phyloP scores from a whole-genome alignment of 2,888 invertebrate genomes.

The Dynastes tityus region DNA sequence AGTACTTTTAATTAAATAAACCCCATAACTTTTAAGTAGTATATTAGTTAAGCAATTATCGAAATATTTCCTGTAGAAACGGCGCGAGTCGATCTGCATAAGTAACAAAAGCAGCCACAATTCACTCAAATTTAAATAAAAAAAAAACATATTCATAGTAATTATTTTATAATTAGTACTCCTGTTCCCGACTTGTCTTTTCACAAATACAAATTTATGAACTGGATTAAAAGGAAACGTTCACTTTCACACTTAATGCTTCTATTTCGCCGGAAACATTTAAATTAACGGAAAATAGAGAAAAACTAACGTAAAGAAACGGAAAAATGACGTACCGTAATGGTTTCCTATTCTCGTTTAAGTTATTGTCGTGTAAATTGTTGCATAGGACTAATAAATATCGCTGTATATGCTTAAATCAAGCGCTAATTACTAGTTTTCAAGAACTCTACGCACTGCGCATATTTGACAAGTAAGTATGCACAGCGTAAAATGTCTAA shows the following conservation, averaged over 20 bases:
- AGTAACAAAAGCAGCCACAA: no score
- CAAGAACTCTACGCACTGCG: conserved; percentile 15
- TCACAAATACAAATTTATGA: conserved; percentile 4
- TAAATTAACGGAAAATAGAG: conserved; percentile 8
- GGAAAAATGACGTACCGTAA: conserved; percentile 29
- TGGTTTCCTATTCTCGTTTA: conserved; percentile 24
- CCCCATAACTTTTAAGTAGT: no score
- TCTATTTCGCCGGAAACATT: conserved; percentile 30
- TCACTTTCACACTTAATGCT: conserved; percentile 5
- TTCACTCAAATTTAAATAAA: no score
- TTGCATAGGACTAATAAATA: conserved; percentile 46
- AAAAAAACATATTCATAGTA: no score
- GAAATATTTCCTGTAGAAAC: no score
- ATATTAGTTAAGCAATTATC: no score
- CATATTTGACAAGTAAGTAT: conserved; percentile 6
- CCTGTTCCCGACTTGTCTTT: background rate
- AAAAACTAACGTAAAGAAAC: conserved; percentile 21
- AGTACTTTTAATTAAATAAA: no score
- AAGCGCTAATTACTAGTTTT: conserved; percentile 46
- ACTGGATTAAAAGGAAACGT: conserved; percentile 1
- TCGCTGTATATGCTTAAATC: conserved; percentile 43
- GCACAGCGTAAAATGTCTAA: no score
- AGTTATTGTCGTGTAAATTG: conserved; percentile 41
- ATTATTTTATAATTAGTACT: no score
- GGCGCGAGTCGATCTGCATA: no score